A percentile compares a stretch with the other conserved stretches of the same genome.
Conservation (phyloP, 2,113 vertebrate species). For the Hylia prasina region DNA sequence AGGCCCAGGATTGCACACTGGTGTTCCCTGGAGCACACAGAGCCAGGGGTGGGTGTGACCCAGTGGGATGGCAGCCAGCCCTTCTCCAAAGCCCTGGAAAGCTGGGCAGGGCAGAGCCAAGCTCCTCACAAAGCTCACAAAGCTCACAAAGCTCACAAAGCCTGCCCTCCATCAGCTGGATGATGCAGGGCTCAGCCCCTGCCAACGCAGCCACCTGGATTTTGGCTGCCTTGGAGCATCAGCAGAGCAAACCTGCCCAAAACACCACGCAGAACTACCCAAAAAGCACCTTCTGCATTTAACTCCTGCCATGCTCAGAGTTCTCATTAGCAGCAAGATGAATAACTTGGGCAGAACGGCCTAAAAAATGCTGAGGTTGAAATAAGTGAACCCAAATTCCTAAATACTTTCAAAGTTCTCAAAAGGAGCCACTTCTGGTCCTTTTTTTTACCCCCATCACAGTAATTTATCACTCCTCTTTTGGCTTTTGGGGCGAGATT, state of each 20-base stretch:
- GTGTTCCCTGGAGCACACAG: background rate
- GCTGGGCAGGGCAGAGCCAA: background rate
- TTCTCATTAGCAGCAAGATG: background rate
- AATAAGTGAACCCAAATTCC: background rate
- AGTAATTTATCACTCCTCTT: background rate
- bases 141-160: too few relatives aligned
- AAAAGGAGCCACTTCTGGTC: background rate
- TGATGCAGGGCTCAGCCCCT: background rate
- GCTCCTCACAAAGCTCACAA: background rate
- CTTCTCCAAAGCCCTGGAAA: background rate
- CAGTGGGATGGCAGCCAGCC: conserved; percentile 20
- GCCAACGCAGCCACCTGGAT: conserved; percentile 10
- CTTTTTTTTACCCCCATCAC: background rate
- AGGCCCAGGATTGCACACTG: background rate
- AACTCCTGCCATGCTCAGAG: background rate
- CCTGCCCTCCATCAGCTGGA: background rate
- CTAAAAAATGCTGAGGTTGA: background rate
- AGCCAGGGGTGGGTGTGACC: background rate
- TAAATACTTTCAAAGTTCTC: background rate
- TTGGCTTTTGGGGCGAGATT: background rate
- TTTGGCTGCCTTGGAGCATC: background rate
- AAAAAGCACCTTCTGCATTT: background rate
- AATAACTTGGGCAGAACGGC: background rate
- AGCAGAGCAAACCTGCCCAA: background rate
- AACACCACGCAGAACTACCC: background rate